Base-by-base conservation (phyloP, 2,113 vertebrate species). In the Tiliqua scincoides region DNA sequence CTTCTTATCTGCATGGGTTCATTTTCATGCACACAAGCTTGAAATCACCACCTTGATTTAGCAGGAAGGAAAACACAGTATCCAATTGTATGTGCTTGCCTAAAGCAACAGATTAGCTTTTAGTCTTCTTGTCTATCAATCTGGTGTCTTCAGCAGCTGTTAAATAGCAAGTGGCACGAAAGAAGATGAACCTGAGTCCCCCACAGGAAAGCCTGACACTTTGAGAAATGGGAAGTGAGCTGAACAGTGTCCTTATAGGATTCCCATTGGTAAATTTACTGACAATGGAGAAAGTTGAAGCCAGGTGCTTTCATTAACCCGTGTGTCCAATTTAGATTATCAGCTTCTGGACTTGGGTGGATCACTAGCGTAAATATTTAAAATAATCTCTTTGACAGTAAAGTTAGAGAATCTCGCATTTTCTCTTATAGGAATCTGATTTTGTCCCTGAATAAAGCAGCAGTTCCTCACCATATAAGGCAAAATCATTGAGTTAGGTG, bases 181-280 rank as follows among this genome's bases (percentile, higher is more conserved):
- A 67, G 21, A 92, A 94, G 59, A 82, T 75, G 86, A 94, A 92
- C 48, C 40, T 68, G 32, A 86, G 37, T 70, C 79, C 88, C 85
- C 89, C 75, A 78, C 48, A 87, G 72, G 91, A 94, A 57, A 91
- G 72, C 5, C 1, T 87, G 87, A 94, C 89, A 86, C 23, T 62
- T 59, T 91, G 92, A 95, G 52, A 93, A 93, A 94, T 91, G 0
- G 95, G 92, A 94, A 82, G 11, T 81, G 78, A 90, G 20, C 75
- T 89, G 88, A 92, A 88, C 2, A 32, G 83, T 88, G 89, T 91
- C 88, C 84, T 94, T 92, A 93, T 32, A 86, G 87, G 93, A 95
- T 85, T 92, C 72, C 72, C 72, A 65, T 40, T 43, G 71, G 71
- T 73, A 61, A 80, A 65, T 86, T 73, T 80, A 65, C 40, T 63